Conservation (phyloP, 2,797 vertebrate genomes). For the Characodon lateralis region DNA sequence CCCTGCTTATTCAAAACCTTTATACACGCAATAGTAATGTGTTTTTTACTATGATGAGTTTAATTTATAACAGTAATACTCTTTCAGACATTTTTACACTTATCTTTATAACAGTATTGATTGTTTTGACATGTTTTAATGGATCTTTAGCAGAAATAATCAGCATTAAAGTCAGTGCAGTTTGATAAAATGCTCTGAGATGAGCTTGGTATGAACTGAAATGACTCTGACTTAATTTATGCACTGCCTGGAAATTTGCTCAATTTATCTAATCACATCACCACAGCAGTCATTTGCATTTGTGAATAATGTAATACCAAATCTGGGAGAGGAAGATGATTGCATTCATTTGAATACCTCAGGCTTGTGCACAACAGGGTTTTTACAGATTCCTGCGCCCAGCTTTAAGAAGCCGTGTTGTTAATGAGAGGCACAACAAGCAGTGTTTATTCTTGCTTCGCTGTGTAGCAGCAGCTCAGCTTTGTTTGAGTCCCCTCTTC, state of each 20-base stretch:
- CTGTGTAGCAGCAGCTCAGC: conserved; percentile 41
- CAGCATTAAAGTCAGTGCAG: conserved; percentile 39
- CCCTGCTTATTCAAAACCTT: conserved; percentile 24
- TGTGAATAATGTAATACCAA: conserved; percentile 76
- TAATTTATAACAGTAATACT: conserved; percentile 50
- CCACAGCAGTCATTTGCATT: conserved; percentile 79
- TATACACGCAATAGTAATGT: conserved; percentile 19
- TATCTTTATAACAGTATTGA: conserved; percentile 54
- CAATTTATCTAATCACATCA: conserved; percentile 77
- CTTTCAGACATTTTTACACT: conserved; percentile 43
- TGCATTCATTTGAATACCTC: conserved; percentile 48
- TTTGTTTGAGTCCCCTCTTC: conserved; percentile 68
- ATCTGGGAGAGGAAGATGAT: conserved; percentile 41
- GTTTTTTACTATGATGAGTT: conserved; percentile 36
- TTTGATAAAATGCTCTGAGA: conserved; percentile 65
- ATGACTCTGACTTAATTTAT: conserved; percentile 56
- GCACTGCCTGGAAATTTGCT: conserved; percentile 66
- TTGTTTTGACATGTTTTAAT: conserved; percentile 39
- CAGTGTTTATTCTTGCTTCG: conserved; percentile 24
- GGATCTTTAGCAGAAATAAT: conserved; percentile 40
- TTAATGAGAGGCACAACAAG: conserved; percentile 46
- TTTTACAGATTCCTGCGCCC: conserved; percentile 13
- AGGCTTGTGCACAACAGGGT: conserved; percentile 15
- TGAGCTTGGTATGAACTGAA: conserved; percentile 58
- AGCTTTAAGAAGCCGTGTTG: conserved; percentile 13